Evolutionary conservation across 2,113 vertebrate genomes (phyloP).

Genomic region (Paradoxurus hermaphroditus): DNA sequence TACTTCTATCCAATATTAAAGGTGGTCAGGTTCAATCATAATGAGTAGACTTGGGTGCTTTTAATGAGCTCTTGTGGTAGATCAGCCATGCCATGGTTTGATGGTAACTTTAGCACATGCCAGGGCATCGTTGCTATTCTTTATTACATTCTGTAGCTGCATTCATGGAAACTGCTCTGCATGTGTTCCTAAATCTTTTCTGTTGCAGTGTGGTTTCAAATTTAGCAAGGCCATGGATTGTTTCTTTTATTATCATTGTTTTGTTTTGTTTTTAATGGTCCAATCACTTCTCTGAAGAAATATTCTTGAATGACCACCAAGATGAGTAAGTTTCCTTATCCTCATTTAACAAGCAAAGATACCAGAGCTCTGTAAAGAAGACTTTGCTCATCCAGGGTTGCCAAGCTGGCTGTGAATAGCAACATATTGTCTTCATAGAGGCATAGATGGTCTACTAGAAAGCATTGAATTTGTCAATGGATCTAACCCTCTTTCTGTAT

Average conservation of each 20-base stretch:
- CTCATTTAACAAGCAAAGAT: not conserved
- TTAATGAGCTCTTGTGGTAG: not conserved
- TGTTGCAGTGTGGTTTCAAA: not conserved
- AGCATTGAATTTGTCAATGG: not conserved
- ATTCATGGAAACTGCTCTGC: not conserved
- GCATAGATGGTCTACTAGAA: not conserved
- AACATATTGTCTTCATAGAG: not conserved
- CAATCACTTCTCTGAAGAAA: not conserved
- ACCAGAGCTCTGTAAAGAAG: not conserved
- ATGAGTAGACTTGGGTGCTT: not conserved
- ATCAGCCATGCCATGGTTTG: not conserved
- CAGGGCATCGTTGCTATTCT: not conserved
- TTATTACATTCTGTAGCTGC: not conserved
- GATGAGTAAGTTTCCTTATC: too few relatives aligned
- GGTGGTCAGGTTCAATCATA: not conserved
- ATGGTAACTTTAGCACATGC: not conserved
- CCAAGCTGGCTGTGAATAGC: not conserved
- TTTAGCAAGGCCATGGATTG: not conserved
- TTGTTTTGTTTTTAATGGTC: too few relatives aligned
- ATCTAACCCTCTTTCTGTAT: not conserved
- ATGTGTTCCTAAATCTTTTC: not conserved
- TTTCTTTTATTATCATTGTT: not conserved
- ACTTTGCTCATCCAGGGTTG: not conserved
- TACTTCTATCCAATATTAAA: not conserved
- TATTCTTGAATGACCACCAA: not conserved